Percentiles rank a stretch among this genome's conserved stretches.
These are phyloP conservation scores for Cantharis nigra DNA, from an alignment of 2,888 invertebrate species.

Conservation along the genomic window DNA sequence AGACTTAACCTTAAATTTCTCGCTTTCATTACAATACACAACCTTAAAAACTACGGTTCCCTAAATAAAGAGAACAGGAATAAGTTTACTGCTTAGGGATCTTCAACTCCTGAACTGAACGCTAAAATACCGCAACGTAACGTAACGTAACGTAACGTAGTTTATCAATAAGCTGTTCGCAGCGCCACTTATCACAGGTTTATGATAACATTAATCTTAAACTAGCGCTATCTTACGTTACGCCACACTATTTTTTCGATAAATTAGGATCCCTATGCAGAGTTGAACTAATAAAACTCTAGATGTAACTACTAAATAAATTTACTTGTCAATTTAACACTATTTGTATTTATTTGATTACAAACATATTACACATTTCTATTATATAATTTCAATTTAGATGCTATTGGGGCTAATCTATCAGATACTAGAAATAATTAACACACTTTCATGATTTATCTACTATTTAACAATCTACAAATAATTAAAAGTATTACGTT, in stretches of 20 bases:
- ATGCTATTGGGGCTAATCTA: conserved; percentile 26
- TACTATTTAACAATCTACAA: conserved; percentile 22
- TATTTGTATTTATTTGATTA: conserved; percentile 10
- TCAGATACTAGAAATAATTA: conserved; percentile 25
- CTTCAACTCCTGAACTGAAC: too few species aligned
- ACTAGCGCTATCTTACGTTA: too few species aligned
- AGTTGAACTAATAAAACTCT: conserved; percentile 4
- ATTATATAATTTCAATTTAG: conserved; percentile 18
- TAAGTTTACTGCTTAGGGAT: neutral
- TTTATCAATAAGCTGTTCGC: too few species aligned
- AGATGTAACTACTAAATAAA: conserved; percentile 9
- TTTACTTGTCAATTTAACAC: conserved; percentile 10
- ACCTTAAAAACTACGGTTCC: neutral
- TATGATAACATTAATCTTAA: too few species aligned
- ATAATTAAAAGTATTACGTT: conserved; percentile 4
- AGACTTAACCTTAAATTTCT: neutral
- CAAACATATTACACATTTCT: conserved; percentile 13
- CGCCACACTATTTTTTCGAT: too few species aligned
- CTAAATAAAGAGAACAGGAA: neutral
- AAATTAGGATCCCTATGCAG: neutral
- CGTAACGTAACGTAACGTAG: too few species aligned
- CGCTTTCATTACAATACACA: neutral
- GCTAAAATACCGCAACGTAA: too few species aligned
- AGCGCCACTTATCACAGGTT: too few species aligned
- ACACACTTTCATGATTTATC: conserved; percentile 25